Percentiles rank a stretch among this genome's conserved stretches.
These are phyloP conservation scores for Lasius platythorax DNA, from an alignment of 2,888 invertebrate genomes.

Conservation along the genomic window DNA sequence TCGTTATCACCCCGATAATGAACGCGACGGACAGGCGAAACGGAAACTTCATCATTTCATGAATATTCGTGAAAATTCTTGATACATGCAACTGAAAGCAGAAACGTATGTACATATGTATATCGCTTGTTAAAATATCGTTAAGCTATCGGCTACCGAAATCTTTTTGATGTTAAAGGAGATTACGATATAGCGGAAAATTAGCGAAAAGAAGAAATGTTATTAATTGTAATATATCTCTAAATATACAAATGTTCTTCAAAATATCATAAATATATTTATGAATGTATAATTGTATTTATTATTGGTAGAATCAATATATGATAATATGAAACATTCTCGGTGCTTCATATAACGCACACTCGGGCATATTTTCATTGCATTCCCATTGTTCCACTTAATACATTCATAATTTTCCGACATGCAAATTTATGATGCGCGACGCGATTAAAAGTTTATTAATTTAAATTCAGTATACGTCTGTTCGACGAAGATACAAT, in stretches of 20 bases:
- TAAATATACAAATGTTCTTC: not conserved
- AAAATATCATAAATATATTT: not conserved
- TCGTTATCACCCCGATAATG: slow-evolving; percentile 63
- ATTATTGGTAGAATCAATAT: not conserved
- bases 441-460: slow-evolving; percentile 52
- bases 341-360: slow-evolving; percentile 1
- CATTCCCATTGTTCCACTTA: slow-evolving; percentile 27
- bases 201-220: not conserved
- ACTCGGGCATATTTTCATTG: slow-evolving; percentile 22
- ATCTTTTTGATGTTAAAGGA: not conserved
- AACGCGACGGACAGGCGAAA: slow-evolving; percentile 29
- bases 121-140: not conserved
- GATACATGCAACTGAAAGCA: not conserved
- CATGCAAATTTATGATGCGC: slow-evolving; percentile 45
- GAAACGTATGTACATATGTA: not conserved
- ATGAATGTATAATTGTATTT: not conserved
- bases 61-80: not conserved
- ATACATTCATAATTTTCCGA: slow-evolving; percentile 59
- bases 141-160: not conserved
- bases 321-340: not conserved
- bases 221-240: not conserved
- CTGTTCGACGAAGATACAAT: slow-evolving; percentile 37
- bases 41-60: slow-evolving; percentile 38
- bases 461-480: slow-evolving; percentile 41
- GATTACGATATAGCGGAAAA: not conserved